Evolutionary conservation across 2,888 invertebrate genomes (phyloP).

Genomic region (Lordiphosa fenestrarum): DNA sequence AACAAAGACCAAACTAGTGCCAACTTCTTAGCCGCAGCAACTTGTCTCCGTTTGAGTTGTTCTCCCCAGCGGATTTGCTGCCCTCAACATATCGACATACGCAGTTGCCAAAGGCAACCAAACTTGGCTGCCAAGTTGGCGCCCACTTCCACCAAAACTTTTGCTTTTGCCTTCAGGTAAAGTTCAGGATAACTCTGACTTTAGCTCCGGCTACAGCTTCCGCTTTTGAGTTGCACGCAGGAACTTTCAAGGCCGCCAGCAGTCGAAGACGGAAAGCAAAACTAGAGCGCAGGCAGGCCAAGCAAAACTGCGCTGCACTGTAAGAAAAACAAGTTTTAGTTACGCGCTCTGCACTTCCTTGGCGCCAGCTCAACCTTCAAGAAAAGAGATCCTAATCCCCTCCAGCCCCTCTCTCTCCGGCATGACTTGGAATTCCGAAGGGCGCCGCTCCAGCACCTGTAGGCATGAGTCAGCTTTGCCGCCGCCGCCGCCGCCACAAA

Average conservation of each 20-base stretch:
- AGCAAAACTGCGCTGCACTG: conserved; percentile 39
- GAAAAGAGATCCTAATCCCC: not conserved
- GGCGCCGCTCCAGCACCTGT: conserved; percentile 48
- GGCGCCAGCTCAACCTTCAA: conserved; percentile 47
- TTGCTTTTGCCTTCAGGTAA: conserved; percentile 14
- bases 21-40: not conserved
- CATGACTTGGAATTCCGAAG: not conserved
- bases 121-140: conserved; percentile 11
- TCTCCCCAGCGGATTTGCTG: not conserved
- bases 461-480: conserved; percentile 60
- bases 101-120: no score
- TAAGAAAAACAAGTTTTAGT: conserved; percentile 67
- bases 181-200: conserved; percentile 31
- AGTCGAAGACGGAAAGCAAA: conserved; percentile 18
- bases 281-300: conserved; percentile 15
- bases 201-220: conserved; percentile 46
- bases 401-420: not conserved
- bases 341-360: conserved; percentile 65
- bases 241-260: conserved; percentile 61
- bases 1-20: not conserved
- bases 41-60: not conserved
- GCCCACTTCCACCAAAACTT: conserved; percentile 27
- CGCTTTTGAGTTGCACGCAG: conserved; percentile 33
- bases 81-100: no score
- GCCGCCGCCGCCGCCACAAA: conserved; percentile 60